Evolutionary conservation across 92 coral and sea anemone species (phyloP).

Genomic region (Anthopleura xanthogrammica): DNA sequence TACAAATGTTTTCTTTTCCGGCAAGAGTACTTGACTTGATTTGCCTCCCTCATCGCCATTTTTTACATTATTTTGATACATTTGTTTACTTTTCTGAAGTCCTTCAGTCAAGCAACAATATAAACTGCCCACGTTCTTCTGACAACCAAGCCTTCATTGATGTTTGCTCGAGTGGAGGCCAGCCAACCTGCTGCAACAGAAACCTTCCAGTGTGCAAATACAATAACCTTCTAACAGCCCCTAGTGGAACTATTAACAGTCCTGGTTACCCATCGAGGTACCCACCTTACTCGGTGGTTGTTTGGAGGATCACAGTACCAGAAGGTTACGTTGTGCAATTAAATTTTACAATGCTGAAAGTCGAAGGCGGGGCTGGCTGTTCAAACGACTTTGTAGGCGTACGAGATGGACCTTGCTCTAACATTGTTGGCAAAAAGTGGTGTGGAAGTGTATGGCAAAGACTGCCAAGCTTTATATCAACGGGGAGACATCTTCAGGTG

Average conservation of each 20-base stretch:
- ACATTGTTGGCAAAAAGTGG: not conserved
- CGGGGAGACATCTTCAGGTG: not conserved
- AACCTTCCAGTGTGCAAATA: not conserved
- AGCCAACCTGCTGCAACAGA: not conserved
- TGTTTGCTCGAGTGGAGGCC: not conserved
- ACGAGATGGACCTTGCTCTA: not conserved
- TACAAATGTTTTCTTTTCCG: too few relatives aligned
- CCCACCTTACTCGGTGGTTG: not conserved
- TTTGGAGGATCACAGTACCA: not conserved
- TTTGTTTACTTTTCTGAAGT: not conserved
- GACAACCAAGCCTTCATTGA: conserved; percentile 1
- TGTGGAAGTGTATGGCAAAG: not conserved
- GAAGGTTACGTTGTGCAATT: not conserved
- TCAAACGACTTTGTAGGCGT: not conserved
- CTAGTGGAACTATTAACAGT: not conserved
- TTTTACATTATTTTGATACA: too few relatives aligned
- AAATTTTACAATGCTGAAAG: not conserved
- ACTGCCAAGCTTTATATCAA: not conserved
- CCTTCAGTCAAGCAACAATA: not conserved
- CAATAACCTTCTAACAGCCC: not conserved
- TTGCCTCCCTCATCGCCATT: too few relatives aligned
- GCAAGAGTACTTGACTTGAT: too few relatives aligned
- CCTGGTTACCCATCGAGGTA: not conserved
- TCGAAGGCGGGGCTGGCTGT: not conserved
- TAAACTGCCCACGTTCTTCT: not conserved